Base-by-base conservation (phyloP, 2,797 vertebrate species). In the Galaxias olidus region DNA sequence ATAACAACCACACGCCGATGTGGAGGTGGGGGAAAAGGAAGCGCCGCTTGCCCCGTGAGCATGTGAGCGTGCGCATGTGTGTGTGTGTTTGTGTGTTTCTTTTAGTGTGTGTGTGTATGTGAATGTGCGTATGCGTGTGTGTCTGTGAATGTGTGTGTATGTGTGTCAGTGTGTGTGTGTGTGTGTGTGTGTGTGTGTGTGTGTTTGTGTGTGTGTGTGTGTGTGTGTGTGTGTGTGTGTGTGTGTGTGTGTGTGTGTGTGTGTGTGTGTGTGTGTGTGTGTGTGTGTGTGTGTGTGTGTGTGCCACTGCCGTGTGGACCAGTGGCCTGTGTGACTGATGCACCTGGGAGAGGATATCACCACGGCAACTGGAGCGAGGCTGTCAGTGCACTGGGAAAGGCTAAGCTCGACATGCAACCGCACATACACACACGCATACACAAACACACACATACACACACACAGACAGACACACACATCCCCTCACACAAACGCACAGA, bases 311-410 rank as follows among this genome's bases (percentile, higher is more conserved):
- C 15, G 40, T 15, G 44, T 15, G 20, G 43, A 55, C 59, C 18
- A 11, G 42, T 14, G n/a, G n/a, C n/a, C n/a, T n/a, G 2, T 14
- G 9, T 10, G 45, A 47, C 43, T 56, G 79, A 77, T 81, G 83
- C 87, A 89, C 86, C 85, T 87, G 84, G 76, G 86, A 84, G 79
- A 84, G 67, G 74, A 85, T 79, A 83, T 91, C 88, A 88, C 89
- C 89, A 91, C 84, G 86, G 89, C 89, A 91, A 91, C 89, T 85
- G 85, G 84, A 86, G 79, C 72, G 75, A 84, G 78, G 78, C 77
- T 85, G 79, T 85, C 86, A 84, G 74, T 64, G 82, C 79, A 67
- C 76, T 49, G 51, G 64, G 80, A 77, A 82, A 60, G 70, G 73
- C 73, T 72, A 69, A 73, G 69, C 71, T 73, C 73, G 57, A 80